Percentiles rank a stretch among this genome's conserved stretches.
These are phyloP conservation scores for Gouania willdenowi DNA, from an alignment of 2,797 vertebrate species.

Conservation along the genomic window DNA sequence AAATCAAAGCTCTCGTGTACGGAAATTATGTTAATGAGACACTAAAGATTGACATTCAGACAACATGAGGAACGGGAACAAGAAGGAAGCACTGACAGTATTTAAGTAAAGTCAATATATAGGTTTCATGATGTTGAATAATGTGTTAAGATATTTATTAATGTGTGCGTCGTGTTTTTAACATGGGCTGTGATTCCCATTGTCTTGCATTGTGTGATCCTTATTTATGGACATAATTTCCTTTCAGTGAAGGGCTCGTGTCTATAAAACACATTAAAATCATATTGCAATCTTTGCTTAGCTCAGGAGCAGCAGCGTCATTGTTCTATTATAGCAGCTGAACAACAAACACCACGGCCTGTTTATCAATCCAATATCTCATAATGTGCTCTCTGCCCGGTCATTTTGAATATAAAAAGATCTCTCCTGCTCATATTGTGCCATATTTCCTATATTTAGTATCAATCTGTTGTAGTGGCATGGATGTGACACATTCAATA, in stretches of 20 bases:
- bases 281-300: constrained; percentile 72
- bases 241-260: constrained; percentile 60
- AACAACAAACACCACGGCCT: constrained; percentile 60
- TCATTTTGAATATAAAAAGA: constrained; percentile 75
- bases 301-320: constrained; percentile 69
- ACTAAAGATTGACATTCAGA: no score
- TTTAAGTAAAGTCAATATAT: no score
- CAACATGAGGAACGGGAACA: no score
- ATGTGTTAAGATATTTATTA: constrained; percentile 22
- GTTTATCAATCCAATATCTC: constrained; percentile 77
- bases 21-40: no score
- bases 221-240: constrained; percentile 73
- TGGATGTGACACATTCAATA: constrained; percentile 73
- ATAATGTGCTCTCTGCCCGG: constrained; percentile 68
- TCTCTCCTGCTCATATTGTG: constrained; percentile 59
- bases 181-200: constrained; percentile 46
- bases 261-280: constrained; percentile 74
- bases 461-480: constrained; percentile 71
- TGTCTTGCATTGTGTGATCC: constrained; percentile 63
- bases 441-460: constrained; percentile 74
- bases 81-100: no score
- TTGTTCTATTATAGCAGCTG: constrained; percentile 70
- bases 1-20: no score
- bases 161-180: constrained; percentile 26
- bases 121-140: no score